Evolutionary conservation across 1,140 invertebrate genomes (phyloP).

Genomic region (Leptinotarsa undecemlineata): DNA sequence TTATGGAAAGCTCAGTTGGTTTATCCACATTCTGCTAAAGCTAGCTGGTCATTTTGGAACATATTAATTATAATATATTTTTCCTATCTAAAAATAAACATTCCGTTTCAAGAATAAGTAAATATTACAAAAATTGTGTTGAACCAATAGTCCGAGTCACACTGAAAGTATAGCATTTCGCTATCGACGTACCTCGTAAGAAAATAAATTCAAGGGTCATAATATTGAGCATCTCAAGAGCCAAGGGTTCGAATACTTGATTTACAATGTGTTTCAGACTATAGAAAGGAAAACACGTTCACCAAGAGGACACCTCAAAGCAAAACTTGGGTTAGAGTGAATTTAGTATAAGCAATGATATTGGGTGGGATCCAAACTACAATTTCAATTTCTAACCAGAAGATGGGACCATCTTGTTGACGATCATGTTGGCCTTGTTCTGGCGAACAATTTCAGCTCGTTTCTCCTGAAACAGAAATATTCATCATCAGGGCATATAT

Average conservation of each 20-base stretch:
- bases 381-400: constrained; percentile 60
- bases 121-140: neutral
- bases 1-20: constrained; percentile 16
- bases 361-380: constrained; percentile 12
- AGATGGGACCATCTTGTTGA: constrained; percentile 60
- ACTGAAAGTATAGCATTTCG: neutral
- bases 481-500: no score
- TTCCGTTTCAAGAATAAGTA: neutral
- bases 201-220: no score
- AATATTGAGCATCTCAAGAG: no score
- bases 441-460: constrained; percentile 82
- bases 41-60: constrained; percentile 48
- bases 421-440: constrained; percentile 72
- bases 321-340: neutral
- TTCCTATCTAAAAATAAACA: constrained; percentile 18
- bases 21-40: constrained; percentile 43
- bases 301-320: constrained; percentile 1
- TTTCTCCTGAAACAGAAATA: constrained; percentile 66
- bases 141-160: neutral
- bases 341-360: constrained; percentile 23
- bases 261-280: constrained; percentile 8
- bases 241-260: neutral
- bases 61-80: constrained; percentile 31
- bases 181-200: no score
- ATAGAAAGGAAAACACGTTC: neutral